Percentiles rank a stretch among this genome's conserved stretches.
Conservation (phyloP, 2,113 vertebrate species). For the Pristiophorus japonicus region DNA sequence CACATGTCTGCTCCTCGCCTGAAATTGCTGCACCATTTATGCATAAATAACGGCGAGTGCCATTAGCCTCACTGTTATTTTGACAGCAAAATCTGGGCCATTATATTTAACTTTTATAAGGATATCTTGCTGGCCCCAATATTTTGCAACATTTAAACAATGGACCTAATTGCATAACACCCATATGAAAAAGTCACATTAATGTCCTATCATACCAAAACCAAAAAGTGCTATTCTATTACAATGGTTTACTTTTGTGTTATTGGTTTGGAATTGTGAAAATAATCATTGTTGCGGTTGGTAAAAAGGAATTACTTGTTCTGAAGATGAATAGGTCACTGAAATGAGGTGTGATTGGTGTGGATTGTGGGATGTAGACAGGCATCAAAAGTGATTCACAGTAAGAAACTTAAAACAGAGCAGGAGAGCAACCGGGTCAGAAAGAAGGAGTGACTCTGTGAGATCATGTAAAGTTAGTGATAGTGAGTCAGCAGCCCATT, state of each 20-base stretch:
- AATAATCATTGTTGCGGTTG: conserved; percentile 3
- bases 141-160: conserved; percentile 7
- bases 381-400: background rate
- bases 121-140: background rate
- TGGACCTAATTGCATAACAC: background rate
- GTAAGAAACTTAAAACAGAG: background rate
- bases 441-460: background rate
- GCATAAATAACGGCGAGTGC: background rate
- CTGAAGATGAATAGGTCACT: conserved; percentile 11
- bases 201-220: background rate
- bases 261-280: conserved; percentile 25
- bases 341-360: background rate
- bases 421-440: background rate
- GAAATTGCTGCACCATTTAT: background rate
- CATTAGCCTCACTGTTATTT: background rate
- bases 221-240: background rate
- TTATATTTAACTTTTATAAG: background rate
- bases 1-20: background rate
- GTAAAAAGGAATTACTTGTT: background rate
- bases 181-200: background rate
- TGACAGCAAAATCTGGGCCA: background rate
- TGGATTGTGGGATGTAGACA: background rate
- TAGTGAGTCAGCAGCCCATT: background rate
- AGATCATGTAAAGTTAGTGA: background rate
- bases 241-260: background rate